phyloP scores from a whole-genome alignment of 2,797 vertebrate species.

The Coranthus polyacanthus region DNA sequence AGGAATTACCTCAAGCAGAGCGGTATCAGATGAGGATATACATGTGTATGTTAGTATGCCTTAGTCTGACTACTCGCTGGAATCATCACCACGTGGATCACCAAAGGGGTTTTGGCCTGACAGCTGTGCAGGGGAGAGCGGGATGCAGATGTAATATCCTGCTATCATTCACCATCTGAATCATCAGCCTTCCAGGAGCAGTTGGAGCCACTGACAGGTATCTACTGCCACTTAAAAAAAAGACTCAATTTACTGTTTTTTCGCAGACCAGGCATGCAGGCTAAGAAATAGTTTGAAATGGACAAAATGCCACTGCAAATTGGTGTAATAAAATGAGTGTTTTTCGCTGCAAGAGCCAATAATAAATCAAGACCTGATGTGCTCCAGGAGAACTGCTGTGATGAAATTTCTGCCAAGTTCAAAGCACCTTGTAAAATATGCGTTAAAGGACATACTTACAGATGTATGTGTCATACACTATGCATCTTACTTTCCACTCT shows the following conservation, averaged over 20 bases:
- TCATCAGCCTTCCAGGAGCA: conserved; percentile 24
- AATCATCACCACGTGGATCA: conserved; percentile 45
- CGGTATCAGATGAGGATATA: conserved; percentile 37
- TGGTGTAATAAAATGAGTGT: conserved; percentile 58
- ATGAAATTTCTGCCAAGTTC: conserved; percentile 43
- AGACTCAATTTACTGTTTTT: conserved; percentile 57
- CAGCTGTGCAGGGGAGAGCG: conserved; percentile 59
- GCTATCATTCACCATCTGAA: conserved; percentile 59
- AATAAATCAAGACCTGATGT: conserved; percentile 45
- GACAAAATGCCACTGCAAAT: conserved; percentile 47
- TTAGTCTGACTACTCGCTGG: conserved; percentile 30
- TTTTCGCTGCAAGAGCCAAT: conserved; percentile 42
- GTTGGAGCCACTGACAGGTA: conserved; percentile 53
- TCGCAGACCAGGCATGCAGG: conserved; percentile 38
- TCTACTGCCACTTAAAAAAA: conserved; percentile 57
- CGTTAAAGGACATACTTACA: conserved; percentile 33
- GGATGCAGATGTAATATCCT: conserved; percentile 65
- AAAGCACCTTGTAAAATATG: conserved; percentile 42
- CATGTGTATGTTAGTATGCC: conserved; percentile 22
- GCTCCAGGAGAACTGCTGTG: conserved; percentile 32
- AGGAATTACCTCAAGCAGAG: conserved; percentile 39
- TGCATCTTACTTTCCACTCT: conserved; percentile 39
- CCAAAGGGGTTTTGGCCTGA: conserved; percentile 29
- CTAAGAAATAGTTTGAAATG: conserved; percentile 48
- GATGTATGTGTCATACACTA: conserved; percentile 18